A percentile compares a stretch with the other conserved stretches of the same genome.
Evolutionary conservation across 2,888 invertebrate genomes (phyloP).

Genomic region (Thymelicus lineola): DNA sequence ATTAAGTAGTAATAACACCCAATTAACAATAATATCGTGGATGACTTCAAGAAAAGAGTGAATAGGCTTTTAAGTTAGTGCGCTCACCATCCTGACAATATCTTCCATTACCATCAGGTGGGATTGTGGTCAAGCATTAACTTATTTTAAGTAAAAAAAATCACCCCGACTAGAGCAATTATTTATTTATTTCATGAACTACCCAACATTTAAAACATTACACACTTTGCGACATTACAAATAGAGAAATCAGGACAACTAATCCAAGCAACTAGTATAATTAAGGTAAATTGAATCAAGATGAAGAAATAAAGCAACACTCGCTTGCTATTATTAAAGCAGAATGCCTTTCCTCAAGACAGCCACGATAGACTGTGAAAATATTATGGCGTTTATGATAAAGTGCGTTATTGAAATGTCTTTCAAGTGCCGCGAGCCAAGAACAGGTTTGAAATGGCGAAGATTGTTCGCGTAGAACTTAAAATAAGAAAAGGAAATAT

Average conservation of each 20-base stretch:
- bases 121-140: too few species aligned
- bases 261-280: background rate
- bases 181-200: too few species aligned
- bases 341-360: constrained; percentile 21
- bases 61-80: too few species aligned
- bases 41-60: too few species aligned
- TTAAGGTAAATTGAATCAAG: background rate
- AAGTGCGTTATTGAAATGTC: constrained; percentile 37
- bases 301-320: constrained; percentile 2
- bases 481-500: constrained; percentile 12
- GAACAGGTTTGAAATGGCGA: constrained; percentile 5
- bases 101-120: too few species aligned
- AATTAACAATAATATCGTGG: too few species aligned
- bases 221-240: too few species aligned
- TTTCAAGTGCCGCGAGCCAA: constrained; percentile 9
- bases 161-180: too few species aligned
- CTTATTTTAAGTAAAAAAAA: too few species aligned
- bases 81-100: too few species aligned
- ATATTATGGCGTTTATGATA: constrained; percentile 43
- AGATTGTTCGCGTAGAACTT: constrained; percentile 8
- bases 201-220: too few species aligned
- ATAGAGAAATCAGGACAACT: background rate
- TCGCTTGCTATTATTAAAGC: constrained; percentile 14
- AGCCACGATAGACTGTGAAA: constrained; percentile 35
- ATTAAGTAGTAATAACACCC: too few species aligned